Conservation (phyloP, 1,140 invertebrate species). For the Drosophila azteca region DNA sequence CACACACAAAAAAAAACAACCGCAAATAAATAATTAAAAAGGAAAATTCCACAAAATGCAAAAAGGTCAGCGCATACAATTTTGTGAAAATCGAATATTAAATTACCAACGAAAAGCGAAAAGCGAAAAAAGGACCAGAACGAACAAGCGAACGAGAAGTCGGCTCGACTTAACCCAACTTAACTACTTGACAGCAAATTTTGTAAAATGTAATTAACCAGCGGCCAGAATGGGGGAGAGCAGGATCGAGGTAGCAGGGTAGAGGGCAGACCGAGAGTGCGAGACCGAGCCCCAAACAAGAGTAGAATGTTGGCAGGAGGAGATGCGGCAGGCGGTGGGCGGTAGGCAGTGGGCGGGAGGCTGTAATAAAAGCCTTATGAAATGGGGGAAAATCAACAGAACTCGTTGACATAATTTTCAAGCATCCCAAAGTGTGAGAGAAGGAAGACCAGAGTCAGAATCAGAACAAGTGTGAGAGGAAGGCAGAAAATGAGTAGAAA, state of each 20-base stretch:
- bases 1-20: constrained; percentile 15
- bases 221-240: constrained; percentile 35
- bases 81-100: constrained; percentile 81
- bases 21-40: constrained; percentile 80
- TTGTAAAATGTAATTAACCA: constrained; percentile 83
- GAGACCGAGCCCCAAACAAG: background rate
- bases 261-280: too few species aligned
- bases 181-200: constrained; percentile 83
- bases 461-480: constrained; percentile 4
- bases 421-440: constrained; percentile 40
- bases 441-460: constrained; percentile 1
- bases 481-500: constrained; percentile 4
- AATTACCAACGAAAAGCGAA: constrained; percentile 58
- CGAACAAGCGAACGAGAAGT: constrained; percentile 19
- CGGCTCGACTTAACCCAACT: constrained; percentile 80
- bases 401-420: constrained; percentile 83
- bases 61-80: constrained; percentile 77
- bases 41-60: constrained; percentile 76
- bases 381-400: constrained; percentile 77
- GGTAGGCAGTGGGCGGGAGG: constrained; percentile 21
- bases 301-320: constrained; percentile 1
- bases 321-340: constrained; percentile 36
- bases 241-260: constrained; percentile 4
- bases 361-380: constrained; percentile 48
- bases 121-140: constrained; percentile 29